Conservation (phyloP, 2,797 vertebrate genomes). For the Myotis findleyi region DNA sequence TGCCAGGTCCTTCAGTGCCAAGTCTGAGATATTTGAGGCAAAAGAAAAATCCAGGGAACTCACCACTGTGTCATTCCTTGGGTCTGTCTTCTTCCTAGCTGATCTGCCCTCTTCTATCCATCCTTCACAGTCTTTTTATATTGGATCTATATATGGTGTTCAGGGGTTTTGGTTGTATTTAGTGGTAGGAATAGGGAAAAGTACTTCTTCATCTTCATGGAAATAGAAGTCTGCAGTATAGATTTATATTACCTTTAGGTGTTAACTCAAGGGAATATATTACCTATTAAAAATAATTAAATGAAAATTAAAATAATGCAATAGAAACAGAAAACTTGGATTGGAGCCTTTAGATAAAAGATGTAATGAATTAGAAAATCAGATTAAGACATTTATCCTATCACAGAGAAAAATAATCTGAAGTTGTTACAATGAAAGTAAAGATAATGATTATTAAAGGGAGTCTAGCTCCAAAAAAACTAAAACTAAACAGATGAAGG, state of each 20-base stretch:
- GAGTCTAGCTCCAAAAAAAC: background rate
- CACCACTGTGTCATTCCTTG: background rate
- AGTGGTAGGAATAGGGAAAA: background rate
- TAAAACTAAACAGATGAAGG: background rate
- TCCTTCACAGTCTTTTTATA: background rate
- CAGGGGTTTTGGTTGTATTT: background rate
- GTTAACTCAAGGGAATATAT: background rate
- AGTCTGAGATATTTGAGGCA: background rate
- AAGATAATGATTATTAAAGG: background rate
- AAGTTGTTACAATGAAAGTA: background rate
- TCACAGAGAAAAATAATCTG: background rate
- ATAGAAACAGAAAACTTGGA: background rate
- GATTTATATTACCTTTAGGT: background rate
- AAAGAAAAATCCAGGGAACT: background rate
- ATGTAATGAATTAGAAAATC: background rate
- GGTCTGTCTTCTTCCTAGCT: background rate
- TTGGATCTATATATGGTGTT: background rate
- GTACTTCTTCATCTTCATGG: background rate
- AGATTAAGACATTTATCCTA: background rate
- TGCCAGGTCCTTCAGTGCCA: background rate
- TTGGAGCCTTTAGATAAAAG: background rate
- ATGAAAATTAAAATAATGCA: background rate
- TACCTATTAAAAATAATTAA: constrained; percentile 39
- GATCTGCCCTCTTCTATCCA: background rate
- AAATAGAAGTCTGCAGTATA: background rate